Evolutionary conservation across 2,888 invertebrate species (phyloP).

Genomic region (Embidobia sp.): DNA sequence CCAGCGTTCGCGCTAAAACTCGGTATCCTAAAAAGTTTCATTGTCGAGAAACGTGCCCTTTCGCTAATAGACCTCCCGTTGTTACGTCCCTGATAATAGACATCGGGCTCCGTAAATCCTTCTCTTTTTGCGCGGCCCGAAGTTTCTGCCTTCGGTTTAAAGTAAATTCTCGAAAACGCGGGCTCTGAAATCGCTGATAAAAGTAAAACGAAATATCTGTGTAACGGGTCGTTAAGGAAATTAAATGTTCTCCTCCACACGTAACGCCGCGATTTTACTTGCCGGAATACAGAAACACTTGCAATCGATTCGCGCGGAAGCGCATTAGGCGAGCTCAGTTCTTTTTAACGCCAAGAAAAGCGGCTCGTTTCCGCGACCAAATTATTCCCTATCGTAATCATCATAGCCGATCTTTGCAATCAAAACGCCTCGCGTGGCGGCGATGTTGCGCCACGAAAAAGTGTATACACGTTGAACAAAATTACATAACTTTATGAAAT

Average conservation of each 20-base stretch:
- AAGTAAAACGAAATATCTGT: slow-evolving; percentile 67
- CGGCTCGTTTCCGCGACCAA: slow-evolving; percentile 59
- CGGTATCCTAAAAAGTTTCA: slow-evolving; percentile 29
- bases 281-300: slow-evolving; percentile 63
- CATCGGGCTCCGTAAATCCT: slow-evolving; percentile 57
- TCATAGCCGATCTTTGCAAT: slow-evolving; percentile 43
- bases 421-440: slow-evolving; percentile 12
- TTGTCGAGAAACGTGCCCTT: slow-evolving; percentile 48
- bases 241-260: slow-evolving; percentile 69
- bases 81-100: slow-evolving; percentile 58
- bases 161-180: slow-evolving; percentile 68
- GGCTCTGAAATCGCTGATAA: slow-evolving; percentile 69
- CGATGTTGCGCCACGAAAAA: too few species aligned
- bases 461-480: too few species aligned
- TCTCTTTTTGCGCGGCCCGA: slow-evolving; percentile 48
- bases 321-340: slow-evolving; percentile 59
- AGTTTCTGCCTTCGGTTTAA: slow-evolving; percentile 59
- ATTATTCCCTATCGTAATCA: slow-evolving; percentile 52
- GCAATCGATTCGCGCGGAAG: slow-evolving; percentile 60
- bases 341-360: slow-evolving; percentile 61
- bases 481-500: too few species aligned
- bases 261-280: slow-evolving; percentile 64
- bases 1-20: slow-evolving; percentile 2
- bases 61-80: slow-evolving; percentile 41
- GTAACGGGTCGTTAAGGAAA: slow-evolving; percentile 71